phyloP scores from a whole-genome alignment of 2,797 vertebrate species.

The Centroberyx gerrardi region DNA sequence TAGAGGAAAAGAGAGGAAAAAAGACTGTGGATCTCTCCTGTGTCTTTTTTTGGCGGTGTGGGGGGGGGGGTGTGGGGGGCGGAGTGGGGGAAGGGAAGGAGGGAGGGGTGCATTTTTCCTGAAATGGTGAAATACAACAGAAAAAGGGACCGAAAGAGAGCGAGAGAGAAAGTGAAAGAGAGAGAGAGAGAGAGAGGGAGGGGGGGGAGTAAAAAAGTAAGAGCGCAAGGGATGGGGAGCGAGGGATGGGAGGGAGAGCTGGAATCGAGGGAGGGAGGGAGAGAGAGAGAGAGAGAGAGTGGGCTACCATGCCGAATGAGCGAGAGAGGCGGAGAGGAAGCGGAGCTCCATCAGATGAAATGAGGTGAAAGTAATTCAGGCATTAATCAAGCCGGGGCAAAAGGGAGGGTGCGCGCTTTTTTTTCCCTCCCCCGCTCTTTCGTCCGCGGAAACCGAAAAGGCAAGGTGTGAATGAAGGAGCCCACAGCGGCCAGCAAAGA shows the following conservation, averaged over 20 bases:
- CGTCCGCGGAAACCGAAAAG: conserved; percentile 81
- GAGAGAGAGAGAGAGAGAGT: conserved; percentile 73
- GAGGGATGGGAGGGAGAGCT: conserved; percentile 67
- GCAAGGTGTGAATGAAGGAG: conserved; percentile 90
- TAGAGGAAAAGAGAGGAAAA: conserved; percentile 71
- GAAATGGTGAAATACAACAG: conserved; percentile 76
- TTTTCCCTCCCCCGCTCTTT: conserved; percentile 61
- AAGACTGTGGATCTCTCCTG: conserved; percentile 86
- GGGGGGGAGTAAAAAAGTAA: conserved; percentile 69
- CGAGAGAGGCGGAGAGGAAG: conserved; percentile 90
- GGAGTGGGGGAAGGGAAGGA: conserved; percentile 9
- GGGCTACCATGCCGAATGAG: conserved; percentile 88
- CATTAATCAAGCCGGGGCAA: conserved; percentile 90
- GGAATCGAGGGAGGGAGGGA: conserved; percentile 58
- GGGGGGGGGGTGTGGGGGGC: conserved; percentile 41
- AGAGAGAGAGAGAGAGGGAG: conserved; percentile 20
- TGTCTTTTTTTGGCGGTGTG: conserved; percentile 49
- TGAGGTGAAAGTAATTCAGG: conserved; percentile 92
- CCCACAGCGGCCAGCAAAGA: conserved; percentile 81
- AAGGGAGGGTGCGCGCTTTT: conserved; percentile 84
- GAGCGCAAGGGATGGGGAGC: conserved; percentile 52
- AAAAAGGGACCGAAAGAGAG: conserved; percentile 52
- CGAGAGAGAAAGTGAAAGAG: conserved; percentile 22
- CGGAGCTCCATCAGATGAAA: conserved; percentile 90
- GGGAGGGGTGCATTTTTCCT: conserved; percentile 63